phyloP scores from a whole-genome alignment of 2,888 invertebrate genomes.

The Leuctra nigra region DNA sequence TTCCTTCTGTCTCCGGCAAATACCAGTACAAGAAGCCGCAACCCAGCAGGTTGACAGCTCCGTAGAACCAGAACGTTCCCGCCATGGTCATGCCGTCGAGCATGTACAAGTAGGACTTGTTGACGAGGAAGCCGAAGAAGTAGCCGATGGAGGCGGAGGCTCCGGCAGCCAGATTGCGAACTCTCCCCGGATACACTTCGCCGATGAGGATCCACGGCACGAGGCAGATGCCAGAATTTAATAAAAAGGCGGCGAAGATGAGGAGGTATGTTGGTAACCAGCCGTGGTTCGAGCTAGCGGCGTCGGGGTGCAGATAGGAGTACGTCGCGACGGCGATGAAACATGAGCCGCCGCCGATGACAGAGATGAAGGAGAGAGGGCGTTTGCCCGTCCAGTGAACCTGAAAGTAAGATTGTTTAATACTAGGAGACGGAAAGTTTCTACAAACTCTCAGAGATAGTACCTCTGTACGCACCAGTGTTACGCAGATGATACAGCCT shows the following conservation, averaged over 20 bases:
- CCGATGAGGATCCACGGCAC: slow-evolving; percentile 77
- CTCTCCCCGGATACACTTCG: slow-evolving; percentile 63
- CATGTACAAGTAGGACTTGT: slow-evolving; percentile 57
- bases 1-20: slow-evolving; percentile 78
- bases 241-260: slow-evolving; percentile 58
- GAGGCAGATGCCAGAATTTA: slow-evolving; percentile 61
- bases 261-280: slow-evolving; percentile 66
- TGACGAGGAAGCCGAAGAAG: slow-evolving; percentile 65
- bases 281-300: slow-evolving; percentile 31
- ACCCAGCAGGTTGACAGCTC: slow-evolving; percentile 50
- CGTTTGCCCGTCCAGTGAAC: slow-evolving; percentile 70
- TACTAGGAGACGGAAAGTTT: too few species aligned
- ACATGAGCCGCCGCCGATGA: slow-evolving; percentile 57
- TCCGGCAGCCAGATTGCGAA: slow-evolving; percentile 65
- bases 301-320: slow-evolving; percentile 38
- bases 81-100: slow-evolving; percentile 51
- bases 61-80: slow-evolving; percentile 67
- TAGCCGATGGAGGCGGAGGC: slow-evolving; percentile 67
- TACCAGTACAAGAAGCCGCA: slow-evolving; percentile 57
- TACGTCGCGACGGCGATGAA: slow-evolving; percentile 56
- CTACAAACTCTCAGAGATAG: too few species aligned
- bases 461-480: too few species aligned
- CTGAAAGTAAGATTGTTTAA: too few species aligned
- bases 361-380: slow-evolving; percentile 58
- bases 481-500: slow-evolving; percentile 58